Percentiles rank a stretch among this genome's conserved stretches.
Evolutionary conservation across 2,113 vertebrate genomes (phyloP).

Genomic region (Lonchura striata): DNA sequence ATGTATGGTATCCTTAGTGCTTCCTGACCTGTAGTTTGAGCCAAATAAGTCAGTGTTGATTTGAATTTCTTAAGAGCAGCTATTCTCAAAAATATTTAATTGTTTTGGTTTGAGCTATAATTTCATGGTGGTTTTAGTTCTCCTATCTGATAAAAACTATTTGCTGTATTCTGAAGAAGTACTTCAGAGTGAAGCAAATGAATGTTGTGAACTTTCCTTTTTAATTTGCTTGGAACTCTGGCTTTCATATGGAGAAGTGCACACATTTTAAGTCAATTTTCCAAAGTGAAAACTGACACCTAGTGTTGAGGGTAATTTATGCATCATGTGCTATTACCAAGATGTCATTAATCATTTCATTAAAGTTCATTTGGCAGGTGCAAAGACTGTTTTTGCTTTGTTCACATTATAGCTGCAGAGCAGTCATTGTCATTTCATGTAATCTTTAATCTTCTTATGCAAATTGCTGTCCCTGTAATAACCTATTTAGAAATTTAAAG

Average conservation of each 20-base stretch:
- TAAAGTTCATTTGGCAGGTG: conserved; percentile 21
- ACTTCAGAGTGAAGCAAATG: background rate
- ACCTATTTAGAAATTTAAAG: conserved; percentile 27
- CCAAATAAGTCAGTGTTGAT: background rate
- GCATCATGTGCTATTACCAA: background rate
- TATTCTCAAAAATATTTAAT: background rate
- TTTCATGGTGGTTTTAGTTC: background rate
- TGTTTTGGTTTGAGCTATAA: background rate
- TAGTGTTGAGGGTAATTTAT: background rate
- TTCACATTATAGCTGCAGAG: background rate
- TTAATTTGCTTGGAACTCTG: background rate
- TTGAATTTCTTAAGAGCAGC: background rate
- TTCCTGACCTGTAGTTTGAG: background rate
- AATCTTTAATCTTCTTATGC: conserved; percentile 47
- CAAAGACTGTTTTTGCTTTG: background rate
- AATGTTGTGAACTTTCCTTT: background rate
- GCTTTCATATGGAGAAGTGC: background rate
- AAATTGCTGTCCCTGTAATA: conserved; percentile 8
- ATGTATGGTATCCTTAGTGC: background rate
- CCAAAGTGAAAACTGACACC: background rate
- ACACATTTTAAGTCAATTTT: background rate
- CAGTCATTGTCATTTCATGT: background rate
- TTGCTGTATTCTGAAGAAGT: background rate
- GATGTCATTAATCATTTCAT: background rate
- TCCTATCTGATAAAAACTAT: background rate